Conservation (phyloP, 1,140 invertebrate species). For the Pogonognathellus flavescens region DNA sequence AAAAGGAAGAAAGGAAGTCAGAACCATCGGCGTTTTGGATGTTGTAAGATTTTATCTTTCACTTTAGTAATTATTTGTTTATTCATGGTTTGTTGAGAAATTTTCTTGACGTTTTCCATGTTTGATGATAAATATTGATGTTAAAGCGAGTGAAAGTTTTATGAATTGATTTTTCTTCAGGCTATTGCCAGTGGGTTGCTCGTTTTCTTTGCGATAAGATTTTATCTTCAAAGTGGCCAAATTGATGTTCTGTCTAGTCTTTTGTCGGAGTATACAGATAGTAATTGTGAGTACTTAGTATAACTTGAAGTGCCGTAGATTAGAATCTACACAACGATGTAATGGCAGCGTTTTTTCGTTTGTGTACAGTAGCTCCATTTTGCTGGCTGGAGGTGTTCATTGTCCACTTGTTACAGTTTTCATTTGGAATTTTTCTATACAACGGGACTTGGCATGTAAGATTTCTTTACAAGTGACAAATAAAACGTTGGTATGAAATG, state of each 20-base stretch:
- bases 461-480: neutral
- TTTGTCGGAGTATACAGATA: neutral
- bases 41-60: neutral
- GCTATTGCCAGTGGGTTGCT: slow-evolving; percentile 13
- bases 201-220: slow-evolving; percentile 23
- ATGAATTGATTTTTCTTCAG: neutral
- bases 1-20: slow-evolving; percentile 34
- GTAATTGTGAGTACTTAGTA: slow-evolving; percentile 10
- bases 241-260: neutral
- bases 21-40: slow-evolving; percentile 26
- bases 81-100: neutral
- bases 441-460: slow-evolving; percentile 22
- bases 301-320: too few relatives aligned
- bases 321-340: slow-evolving; percentile 12
- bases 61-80: neutral
- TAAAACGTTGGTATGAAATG: too few relatives aligned
- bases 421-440: slow-evolving; percentile 13
- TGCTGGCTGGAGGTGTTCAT: slow-evolving; percentile 40
- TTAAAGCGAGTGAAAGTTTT: neutral
- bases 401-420: slow-evolving; percentile 23
- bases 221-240: slow-evolving; percentile 4
- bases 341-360: slow-evolving; percentile 20
- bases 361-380: slow-evolving; percentile 37
- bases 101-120: neutral
- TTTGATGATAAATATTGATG: too few relatives aligned